Conservation (phyloP, 2,113 vertebrate species). For the Dryoscopus gambensis region DNA sequence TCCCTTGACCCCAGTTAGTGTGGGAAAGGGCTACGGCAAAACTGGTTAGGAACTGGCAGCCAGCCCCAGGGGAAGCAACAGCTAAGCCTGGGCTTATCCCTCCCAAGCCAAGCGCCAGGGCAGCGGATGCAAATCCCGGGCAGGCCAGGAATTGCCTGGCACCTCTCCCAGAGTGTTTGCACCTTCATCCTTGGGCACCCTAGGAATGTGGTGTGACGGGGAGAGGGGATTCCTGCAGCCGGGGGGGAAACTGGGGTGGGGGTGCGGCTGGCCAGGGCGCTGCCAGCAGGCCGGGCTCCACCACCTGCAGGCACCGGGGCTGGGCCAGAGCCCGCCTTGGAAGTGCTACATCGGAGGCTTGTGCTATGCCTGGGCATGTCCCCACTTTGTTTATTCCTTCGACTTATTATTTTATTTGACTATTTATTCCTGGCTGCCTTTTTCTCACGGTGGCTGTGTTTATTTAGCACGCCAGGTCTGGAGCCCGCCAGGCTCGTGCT, state of each 20-base stretch:
- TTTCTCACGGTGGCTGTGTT: conserved; percentile 54
- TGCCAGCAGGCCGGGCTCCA: background rate
- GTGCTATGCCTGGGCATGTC: conserved; percentile 11
- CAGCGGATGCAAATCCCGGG: background rate
- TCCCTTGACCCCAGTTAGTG: background rate
- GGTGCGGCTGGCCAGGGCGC: accelerated
- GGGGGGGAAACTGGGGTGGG: background rate
- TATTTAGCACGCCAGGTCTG: background rate
- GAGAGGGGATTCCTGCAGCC: conserved; percentile 29
- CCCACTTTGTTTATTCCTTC: conserved; percentile 40
- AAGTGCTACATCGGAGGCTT: background rate
- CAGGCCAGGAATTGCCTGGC: background rate
- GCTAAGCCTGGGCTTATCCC: conserved; percentile 2
- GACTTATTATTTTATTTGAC: conserved; percentile 38
- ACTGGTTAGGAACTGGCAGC: conserved; percentile 5
- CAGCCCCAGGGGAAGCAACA: background rate
- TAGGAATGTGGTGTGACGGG: background rate
- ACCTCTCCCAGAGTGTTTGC: background rate
- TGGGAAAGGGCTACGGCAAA: background rate
- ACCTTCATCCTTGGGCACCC: background rate
- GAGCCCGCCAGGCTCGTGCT: background rate
- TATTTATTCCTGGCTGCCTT: conserved; percentile 46
- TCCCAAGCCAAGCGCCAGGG: background rate
- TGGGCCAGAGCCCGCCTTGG: background rate
- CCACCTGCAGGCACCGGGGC: background rate